Conservation (phyloP, 2,797 vertebrate species). For the Strix occidentalis region DNA sequence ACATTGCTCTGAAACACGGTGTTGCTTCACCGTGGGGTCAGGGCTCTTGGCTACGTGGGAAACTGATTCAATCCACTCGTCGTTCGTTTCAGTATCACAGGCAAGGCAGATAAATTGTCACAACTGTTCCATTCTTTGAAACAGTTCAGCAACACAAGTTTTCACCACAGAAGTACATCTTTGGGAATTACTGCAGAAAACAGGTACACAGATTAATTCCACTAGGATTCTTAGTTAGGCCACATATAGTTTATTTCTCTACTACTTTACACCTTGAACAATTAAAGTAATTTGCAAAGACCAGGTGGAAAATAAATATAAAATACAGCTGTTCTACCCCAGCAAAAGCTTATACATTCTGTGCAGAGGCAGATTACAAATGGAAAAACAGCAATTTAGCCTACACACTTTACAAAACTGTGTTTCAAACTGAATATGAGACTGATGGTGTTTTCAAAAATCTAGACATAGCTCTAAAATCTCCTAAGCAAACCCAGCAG, state of each 20-base stretch:
- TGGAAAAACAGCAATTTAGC: not conserved
- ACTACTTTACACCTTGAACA: not conserved
- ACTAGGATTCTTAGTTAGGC: not conserved
- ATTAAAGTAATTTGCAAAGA: not conserved
- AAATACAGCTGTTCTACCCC: not conserved
- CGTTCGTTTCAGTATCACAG: not conserved
- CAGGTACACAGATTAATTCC: not conserved
- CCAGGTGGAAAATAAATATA: not conserved
- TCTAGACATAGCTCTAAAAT: not conserved
- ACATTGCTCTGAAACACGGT: not conserved
- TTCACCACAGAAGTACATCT: not conserved
- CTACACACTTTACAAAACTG: not conserved
- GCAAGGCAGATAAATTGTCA: not conserved
- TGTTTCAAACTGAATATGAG: not conserved
- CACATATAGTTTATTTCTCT: not conserved
- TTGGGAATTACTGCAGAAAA: not conserved
- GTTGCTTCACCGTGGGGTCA: not conserved
- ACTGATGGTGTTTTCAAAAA: not conserved
- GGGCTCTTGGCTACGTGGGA: not conserved
- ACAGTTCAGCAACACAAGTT: not conserved
- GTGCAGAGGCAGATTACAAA: not conserved
- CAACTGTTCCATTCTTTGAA: not conserved
- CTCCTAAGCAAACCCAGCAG: not conserved
- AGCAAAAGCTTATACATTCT: not conserved
- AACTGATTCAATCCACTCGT: not conserved